Evolutionary conservation across 2,797 vertebrate genomes (phyloP), one percentile per base, ranked within the genome.

Genomic region (Hoplostethus mediterraneus): DNA sequence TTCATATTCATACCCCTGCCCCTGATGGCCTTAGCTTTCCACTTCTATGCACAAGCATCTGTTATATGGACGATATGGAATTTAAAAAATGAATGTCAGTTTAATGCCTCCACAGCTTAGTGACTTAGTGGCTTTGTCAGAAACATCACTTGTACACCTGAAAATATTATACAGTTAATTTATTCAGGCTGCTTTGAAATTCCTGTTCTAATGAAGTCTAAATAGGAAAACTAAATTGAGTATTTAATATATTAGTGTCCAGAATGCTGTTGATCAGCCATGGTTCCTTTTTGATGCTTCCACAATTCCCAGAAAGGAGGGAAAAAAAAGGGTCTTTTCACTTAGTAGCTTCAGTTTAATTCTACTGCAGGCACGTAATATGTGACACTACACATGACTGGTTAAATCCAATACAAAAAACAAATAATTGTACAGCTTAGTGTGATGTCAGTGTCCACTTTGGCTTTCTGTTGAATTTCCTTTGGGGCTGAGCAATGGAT

Each of bases 241-340:
- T 86, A 63, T 84, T 86, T 90, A 87, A 88, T 87, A 87, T 86
- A 87, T 91, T 90, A 73, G 71, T 84, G 75, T 86, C 78, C 72
- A 77, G 71, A 90, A 80, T 36, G 94, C 93, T 94, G 92, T 94
- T 94, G 92, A 94, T 90, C 92, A 91, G 93, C 91, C 79, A 51
- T 81, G 82, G 81, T 82, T 90, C 79, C 58, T 77, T 79, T 79
- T 79, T 83, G 40, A 87, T 78, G 67, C 79, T 82, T 89, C 80
- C 77, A 77, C 66, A 75, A 61, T 66, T 83, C 68, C 78, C 69
- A 57, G 61, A 58, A 72, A 75, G 16, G 3, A 53, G n/a, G n/a
- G 65, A 53, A 72, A 57, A 62, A 48, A 64, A n/a, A 57, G 52
- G 51, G 28, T 82, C 14, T 81, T 77, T 84, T 82, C 58, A 82